A percentile compares a stretch with the other conserved stretches of the same genome.
Conservation (phyloP, 2,113 vertebrate genomes). For the Rattus norvegicus region DNA sequence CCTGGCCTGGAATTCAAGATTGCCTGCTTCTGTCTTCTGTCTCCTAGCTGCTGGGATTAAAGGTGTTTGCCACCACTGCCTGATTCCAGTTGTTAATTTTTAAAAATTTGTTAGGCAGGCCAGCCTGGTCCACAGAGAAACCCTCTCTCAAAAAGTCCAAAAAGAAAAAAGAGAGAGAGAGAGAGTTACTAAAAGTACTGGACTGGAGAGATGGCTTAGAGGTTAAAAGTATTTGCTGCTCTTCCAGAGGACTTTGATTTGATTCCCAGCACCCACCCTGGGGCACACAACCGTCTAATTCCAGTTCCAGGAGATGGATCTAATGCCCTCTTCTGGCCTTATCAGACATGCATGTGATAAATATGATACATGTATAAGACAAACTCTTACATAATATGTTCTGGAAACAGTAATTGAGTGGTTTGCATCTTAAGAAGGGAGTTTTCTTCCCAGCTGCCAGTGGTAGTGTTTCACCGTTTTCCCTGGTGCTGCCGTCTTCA, state of each 20-base stretch:
- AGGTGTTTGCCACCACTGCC: not conserved
- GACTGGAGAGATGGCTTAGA: not conserved
- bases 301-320: not conserved
- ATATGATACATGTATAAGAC: not conserved
- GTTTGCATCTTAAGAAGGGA: not conserved
- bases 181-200: not conserved
- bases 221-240: not conserved
- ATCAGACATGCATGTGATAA: not conserved
- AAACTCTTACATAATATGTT: not conserved
- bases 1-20: not conserved
- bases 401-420: not conserved
- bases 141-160: too few relatives aligned
- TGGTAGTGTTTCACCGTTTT: not conserved
- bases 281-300: not conserved
- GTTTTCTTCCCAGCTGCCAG: not conserved
- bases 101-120: not conserved
- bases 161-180: too few relatives aligned
- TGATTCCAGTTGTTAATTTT: not conserved
- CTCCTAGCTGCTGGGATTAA: not conserved
- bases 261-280: not conserved
- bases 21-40: not conserved
- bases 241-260: not conserved
- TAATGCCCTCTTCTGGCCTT: not conserved
- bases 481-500: not conserved
- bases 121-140: too few relatives aligned